These are phyloP conservation scores for Lanius collurio DNA, from an alignment of 2,113 vertebrate genomes.

Conservation along the genomic window DNA sequence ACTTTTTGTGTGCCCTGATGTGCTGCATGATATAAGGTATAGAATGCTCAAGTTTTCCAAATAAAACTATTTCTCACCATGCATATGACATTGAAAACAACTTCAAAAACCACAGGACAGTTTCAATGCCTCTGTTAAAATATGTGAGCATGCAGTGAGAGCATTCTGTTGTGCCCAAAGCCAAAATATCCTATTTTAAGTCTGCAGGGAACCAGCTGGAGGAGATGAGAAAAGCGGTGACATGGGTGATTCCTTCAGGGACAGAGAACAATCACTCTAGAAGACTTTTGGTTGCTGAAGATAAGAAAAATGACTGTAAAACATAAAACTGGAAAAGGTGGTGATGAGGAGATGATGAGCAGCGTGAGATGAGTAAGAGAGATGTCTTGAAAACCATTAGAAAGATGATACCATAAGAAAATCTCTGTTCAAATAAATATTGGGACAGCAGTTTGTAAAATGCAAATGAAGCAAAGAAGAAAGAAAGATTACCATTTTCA, in stretches of 20 bases:
- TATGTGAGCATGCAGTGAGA: background rate
- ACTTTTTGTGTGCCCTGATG: background rate
- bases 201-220: background rate
- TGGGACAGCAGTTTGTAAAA: background rate
- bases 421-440: background rate
- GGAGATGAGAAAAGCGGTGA: background rate
- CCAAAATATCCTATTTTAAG: background rate
- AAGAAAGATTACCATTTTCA: background rate
- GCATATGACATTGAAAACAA: background rate
- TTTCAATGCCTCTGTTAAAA: background rate
- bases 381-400: background rate
- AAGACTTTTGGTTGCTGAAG: background rate
- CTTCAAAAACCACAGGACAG: background rate
- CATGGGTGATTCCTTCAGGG: background rate
- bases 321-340: background rate
- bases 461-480: background rate
- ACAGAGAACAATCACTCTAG: background rate
- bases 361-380: fast-evolving
- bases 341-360: background rate
- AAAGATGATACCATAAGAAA: background rate
- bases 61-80: background rate
- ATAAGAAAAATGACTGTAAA: background rate
- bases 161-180: background rate
- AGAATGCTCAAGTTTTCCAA: background rate
- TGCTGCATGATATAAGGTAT: background rate